A percentile compares a stretch with the other conserved stretches of the same genome.
phyloP scores from a whole-genome alignment of 2,888 invertebrate species.

The Timandra comae region DNA sequence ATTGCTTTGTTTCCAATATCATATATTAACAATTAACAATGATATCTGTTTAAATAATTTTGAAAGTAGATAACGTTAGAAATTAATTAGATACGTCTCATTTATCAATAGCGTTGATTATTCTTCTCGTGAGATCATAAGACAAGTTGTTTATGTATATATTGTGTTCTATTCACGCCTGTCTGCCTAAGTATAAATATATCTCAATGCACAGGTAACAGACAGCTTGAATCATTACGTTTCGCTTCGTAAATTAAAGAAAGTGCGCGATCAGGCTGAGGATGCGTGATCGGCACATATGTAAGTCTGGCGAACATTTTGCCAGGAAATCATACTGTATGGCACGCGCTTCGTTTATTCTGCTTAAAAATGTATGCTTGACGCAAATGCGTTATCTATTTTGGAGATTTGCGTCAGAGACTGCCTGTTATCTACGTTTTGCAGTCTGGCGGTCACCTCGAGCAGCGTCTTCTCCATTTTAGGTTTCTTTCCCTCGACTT shows the following conservation, averaged over 20 bases:
- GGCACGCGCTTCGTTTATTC: constrained; percentile 62
- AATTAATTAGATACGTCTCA: too few species aligned
- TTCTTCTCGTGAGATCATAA: constrained; percentile 13
- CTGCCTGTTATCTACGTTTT: constrained; percentile 60
- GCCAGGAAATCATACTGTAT: constrained; percentile 64
- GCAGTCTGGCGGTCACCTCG: constrained; percentile 64
- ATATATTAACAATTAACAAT: too few species aligned
- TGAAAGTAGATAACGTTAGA: too few species aligned
- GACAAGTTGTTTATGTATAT: constrained; percentile 9
- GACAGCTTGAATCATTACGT: constrained; percentile 32
- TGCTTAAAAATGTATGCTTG: constrained; percentile 71
- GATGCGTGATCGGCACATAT: constrained; percentile 46
- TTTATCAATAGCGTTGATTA: too few species aligned
- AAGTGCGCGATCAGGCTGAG: constrained; percentile 40
- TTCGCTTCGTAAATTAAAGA: constrained; percentile 45
- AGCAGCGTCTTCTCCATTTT: constrained; percentile 31
- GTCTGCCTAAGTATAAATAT: constrained; percentile 8
- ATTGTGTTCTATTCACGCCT: constrained; percentile 12
- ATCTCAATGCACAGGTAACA: constrained; percentile 14
- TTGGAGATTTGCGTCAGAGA: constrained; percentile 71
- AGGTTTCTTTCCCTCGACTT: constrained; percentile 13
- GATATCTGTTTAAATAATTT: too few species aligned
- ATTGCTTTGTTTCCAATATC: too few species aligned
- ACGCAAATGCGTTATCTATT: constrained; percentile 77
- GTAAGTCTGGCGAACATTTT: constrained; percentile 54